These are phyloP conservation scores for human (Homo sapiens) DNA, from an alignment of 2,113 vertebrate genomes.

Conservation along the genomic window GRCh38 chr3:166695501-166696000, in stretches of 20 bases:
- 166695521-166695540: slow-evolving; percentile 44
- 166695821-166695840: neutral
- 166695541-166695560: slow-evolving; percentile 50
- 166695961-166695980: neutral
- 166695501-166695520: neutral
- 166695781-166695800: neutral
- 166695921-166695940: neutral
- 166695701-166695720: slow-evolving; percentile 25
- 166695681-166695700: neutral
- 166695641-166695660: slow-evolving; percentile 52
- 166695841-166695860: neutral
- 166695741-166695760: slow-evolving; percentile 43
- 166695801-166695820: neutral
- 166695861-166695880: neutral
- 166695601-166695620: slow-evolving; percentile 51
- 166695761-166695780: slow-evolving; percentile 39
- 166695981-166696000: neutral
- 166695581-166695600: slow-evolving; percentile 55
- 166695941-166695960: neutral
- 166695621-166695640: neutral
- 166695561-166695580: slow-evolving; percentile 62
- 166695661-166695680: slow-evolving; percentile 42
- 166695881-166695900: neutral
- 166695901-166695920: neutral
- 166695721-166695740: neutral